Evolutionary conservation across 53 echinoderm and acorn worm genomes (phyloP).

Genomic region (Mesocentrotus franciscanus): DNA sequence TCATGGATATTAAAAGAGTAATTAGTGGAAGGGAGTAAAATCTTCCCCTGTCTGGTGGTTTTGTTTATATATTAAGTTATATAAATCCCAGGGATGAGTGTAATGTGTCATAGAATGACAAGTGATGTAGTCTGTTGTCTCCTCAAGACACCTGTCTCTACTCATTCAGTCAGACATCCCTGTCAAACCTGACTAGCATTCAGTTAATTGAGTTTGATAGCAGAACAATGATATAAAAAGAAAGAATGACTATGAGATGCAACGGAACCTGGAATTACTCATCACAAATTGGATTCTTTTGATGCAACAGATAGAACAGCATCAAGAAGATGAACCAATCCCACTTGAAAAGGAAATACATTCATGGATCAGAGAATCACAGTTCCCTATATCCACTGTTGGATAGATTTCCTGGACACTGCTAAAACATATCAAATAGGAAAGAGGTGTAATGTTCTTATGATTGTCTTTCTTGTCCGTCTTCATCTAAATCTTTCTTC

Average conservation of each 20-base stretch:
- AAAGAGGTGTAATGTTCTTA: neutral
- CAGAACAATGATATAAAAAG: neutral
- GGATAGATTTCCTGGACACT: no score
- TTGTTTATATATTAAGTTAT: neutral
- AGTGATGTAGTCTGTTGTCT: neutral
- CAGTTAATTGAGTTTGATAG: neutral
- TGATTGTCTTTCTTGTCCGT: neutral
- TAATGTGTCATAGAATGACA: neutral
- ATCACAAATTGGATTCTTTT: neutral
- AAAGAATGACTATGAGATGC: neutral
- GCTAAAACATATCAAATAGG: neutral
- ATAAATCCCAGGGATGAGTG: constrained; percentile 21
- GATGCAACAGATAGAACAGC: neutral
- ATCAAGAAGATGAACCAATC: neutral
- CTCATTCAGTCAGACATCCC: neutral
- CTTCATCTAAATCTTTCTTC: neutral
- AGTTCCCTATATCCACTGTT: no score
- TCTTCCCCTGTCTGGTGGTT: neutral
- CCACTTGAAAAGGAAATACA: neutral
- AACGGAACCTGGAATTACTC: constrained; percentile 11
- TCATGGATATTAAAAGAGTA: neutral
- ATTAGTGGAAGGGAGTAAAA: neutral
- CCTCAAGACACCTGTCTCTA: neutral
- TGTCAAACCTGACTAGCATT: neutral
- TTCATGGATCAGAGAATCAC: no score